Conservation (phyloP, 2,113 vertebrate genomes). For the Ancistrus triradiatus region DNA sequence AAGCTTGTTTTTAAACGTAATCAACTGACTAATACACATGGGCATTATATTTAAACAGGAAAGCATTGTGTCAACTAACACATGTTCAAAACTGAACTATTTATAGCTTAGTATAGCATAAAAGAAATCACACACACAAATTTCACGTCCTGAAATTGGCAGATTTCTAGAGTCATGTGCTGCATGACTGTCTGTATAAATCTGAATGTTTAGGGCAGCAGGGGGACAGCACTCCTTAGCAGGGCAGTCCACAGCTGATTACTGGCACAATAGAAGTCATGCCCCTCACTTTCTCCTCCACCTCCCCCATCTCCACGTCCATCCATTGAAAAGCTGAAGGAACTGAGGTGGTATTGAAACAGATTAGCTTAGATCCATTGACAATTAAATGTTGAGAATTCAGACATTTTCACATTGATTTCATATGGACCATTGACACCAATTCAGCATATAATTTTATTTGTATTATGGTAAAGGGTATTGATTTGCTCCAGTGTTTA, state of each 20-base stretch:
- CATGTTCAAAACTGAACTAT: no score
- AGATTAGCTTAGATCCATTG: neutral
- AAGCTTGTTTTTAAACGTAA: no score
- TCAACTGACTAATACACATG: no score
- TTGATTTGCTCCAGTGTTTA: neutral
- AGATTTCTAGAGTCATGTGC: constrained; percentile 19
- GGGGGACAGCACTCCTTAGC: constrained; percentile 21
- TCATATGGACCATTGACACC: no score
- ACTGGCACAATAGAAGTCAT: constrained; percentile 34
- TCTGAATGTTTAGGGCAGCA: constrained; percentile 31
- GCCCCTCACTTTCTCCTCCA: constrained; percentile 34
- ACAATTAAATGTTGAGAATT: neutral
- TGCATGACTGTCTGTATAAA: constrained; percentile 6
- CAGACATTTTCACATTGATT: no score
- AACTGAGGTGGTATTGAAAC: neutral
- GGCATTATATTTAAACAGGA: no score
- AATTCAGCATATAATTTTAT: no score
- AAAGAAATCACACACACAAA: no score
- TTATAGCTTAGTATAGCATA: no score
- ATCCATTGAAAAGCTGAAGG: neutral
- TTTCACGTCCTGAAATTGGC: no score
- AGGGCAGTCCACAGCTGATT: constrained; percentile 37
- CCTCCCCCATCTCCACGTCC: neutral
- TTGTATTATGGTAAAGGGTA: no score
- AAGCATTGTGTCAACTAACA: no score